Evolutionary conservation across 2,113 vertebrate genomes (phyloP).

Genomic region (Cavia porcellus): DNA sequence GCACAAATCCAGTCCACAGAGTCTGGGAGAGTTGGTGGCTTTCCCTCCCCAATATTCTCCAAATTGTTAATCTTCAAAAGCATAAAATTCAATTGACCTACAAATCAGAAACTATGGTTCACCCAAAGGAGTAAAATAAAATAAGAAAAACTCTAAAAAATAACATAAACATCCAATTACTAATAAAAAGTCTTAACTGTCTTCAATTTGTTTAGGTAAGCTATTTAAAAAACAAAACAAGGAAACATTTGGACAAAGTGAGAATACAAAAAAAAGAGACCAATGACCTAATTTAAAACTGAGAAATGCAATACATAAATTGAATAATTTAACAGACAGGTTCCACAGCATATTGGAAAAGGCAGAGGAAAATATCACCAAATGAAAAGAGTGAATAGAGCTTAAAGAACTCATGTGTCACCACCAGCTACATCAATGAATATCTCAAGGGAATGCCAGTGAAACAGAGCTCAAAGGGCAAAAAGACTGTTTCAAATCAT

Average conservation of each 20-base stretch:
- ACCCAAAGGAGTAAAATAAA: background rate
- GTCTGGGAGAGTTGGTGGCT: background rate
- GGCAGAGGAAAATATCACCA: background rate
- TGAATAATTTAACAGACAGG: background rate
- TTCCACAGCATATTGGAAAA: background rate
- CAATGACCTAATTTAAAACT: background rate
- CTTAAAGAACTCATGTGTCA: background rate
- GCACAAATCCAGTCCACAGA: background rate
- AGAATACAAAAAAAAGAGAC: background rate
- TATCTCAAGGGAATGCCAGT: background rate
- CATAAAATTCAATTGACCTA: background rate
- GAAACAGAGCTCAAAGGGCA: background rate
- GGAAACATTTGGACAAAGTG: background rate
- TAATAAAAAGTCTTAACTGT: background rate
- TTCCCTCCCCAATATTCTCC: no score
- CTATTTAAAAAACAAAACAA: background rate
- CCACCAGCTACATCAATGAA: background rate
- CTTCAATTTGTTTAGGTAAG: background rate
- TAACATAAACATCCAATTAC: background rate
- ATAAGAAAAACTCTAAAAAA: background rate
- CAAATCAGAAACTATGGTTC: background rate
- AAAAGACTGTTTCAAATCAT: slow-evolving; percentile 16
- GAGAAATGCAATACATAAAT: background rate
- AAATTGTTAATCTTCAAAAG: background rate
- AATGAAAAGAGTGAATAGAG: background rate